These are phyloP conservation scores for Haemorhous mexicanus DNA, from an alignment of 2,113 vertebrate species.

Conservation along the genomic window DNA sequence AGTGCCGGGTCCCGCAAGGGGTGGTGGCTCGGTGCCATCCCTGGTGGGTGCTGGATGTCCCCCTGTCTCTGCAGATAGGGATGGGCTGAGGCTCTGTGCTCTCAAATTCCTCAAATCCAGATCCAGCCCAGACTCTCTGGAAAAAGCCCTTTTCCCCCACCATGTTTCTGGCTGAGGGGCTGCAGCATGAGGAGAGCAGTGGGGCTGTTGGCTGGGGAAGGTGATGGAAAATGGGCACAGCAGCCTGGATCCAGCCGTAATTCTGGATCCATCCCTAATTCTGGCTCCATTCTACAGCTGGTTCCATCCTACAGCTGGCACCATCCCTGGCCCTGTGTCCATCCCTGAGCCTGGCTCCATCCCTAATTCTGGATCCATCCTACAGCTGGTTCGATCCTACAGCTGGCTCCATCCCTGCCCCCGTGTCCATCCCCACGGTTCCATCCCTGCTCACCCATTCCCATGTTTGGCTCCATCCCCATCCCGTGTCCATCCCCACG, in stretches of 20 bases:
- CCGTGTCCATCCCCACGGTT: not conserved
- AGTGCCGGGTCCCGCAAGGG: accelerated
- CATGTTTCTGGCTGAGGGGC: accelerated
- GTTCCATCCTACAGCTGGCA: not conserved
- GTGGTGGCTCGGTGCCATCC: not conserved
- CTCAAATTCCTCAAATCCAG: accelerated
- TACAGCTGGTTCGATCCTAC: too few relatives aligned
- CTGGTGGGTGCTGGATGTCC: not conserved
- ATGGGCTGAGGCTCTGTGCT: accelerated
- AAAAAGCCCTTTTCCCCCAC: not conserved
- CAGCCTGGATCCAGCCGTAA: not conserved
- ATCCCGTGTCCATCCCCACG: not conserved
- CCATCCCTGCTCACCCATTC: too few relatives aligned
- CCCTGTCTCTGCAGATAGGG: accelerated
- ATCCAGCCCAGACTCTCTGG: not conserved
- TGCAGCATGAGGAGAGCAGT: accelerated
- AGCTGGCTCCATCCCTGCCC: not conserved
- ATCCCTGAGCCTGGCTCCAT: not conserved
- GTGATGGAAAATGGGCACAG: not conserved
- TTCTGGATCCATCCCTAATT: not conserved
- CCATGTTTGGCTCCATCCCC: not conserved
- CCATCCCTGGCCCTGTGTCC: accelerated
- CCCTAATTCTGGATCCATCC: not conserved
- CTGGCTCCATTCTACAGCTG: accelerated
- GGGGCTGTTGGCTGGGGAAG: not conserved